Percentiles rank a stretch among this genome's conserved stretches.
Conservation (phyloP, 2,888 invertebrate genomes). For the Argyresthia goedartella region DNA sequence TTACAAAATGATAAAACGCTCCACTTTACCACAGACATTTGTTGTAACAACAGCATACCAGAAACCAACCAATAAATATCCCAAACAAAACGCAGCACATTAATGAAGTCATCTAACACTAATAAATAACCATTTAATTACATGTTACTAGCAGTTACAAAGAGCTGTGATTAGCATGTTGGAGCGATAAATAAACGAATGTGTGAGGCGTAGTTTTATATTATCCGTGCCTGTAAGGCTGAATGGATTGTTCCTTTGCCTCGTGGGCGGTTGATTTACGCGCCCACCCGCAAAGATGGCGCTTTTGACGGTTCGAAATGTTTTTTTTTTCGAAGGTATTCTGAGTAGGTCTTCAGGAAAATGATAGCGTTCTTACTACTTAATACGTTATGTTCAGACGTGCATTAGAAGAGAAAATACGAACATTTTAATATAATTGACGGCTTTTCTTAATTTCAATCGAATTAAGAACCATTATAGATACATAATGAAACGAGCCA, state of each 20-base stretch:
- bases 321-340: neutral
- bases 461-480: too few species aligned
- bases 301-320: constrained; percentile 2
- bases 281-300: constrained; percentile 22
- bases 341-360: too few species aligned
- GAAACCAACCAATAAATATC: neutral
- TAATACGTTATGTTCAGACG: too few species aligned
- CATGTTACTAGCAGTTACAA: constrained; percentile 11
- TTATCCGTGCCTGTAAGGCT: constrained; percentile 12
- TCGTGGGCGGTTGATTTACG: constrained; percentile 34
- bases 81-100: constrained; percentile 2
- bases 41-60: neutral
- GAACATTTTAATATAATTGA: too few species aligned
- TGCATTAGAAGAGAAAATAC: too few species aligned
- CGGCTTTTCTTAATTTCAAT: too few species aligned
- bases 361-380: too few species aligned
- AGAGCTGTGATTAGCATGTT: constrained; percentile 18
- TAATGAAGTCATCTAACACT: constrained; percentile 13
- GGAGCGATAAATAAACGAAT: constrained; percentile 18
- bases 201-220: too few species aligned
- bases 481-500: too few species aligned
- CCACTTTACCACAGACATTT: neutral
- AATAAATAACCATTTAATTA: constrained; percentile 20
- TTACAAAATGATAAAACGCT: too few species aligned
- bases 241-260: constrained; percentile 4